phyloP scores from a whole-genome alignment of 2,888 invertebrate genomes.

The Sthenelais limicola region DNA sequence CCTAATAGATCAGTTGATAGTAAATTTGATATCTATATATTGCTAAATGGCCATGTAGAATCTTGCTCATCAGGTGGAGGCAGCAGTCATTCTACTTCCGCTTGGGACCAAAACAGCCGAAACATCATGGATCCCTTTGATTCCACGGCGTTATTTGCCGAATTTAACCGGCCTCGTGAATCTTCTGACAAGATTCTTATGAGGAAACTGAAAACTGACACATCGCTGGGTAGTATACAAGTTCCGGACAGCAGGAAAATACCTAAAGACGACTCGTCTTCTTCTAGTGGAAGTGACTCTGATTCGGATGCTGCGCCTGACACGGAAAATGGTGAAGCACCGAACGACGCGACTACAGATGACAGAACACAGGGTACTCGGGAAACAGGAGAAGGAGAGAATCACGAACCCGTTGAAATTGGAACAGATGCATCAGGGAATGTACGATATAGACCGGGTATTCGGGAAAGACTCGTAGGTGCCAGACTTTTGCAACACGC shows the following conservation, averaged over 20 bases:
- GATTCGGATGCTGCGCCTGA: background rate
- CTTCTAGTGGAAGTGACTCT: background rate
- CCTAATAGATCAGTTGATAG: no score
- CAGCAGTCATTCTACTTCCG: no score
- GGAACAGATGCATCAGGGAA: constrained; percentile 2
- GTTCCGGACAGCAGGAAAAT: background rate
- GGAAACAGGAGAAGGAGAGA: background rate
- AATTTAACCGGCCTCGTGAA: constrained; percentile 65
- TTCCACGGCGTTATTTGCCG: constrained; percentile 63
- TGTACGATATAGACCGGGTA: constrained; percentile 6
- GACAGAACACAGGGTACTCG: no score
- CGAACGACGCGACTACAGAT: no score
- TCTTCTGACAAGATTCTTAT: constrained; percentile 45
- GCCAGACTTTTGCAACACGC: constrained; percentile 13
- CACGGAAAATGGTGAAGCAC: background rate
- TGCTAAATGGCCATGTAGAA: no score
- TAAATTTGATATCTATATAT: no score
- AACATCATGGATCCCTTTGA: constrained; percentile 59
- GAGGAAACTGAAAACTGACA: constrained; percentile 24
- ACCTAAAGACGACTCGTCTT: background rate
- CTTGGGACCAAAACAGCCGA: no score
- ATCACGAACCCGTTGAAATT: constrained; percentile 12
- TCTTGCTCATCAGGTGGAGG: no score
- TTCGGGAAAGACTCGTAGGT: background rate
- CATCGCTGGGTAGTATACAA: background rate